These are phyloP conservation scores for Saccopteryx bilineata DNA, from an alignment of 2,113 vertebrate species.

Conservation along the genomic window DNA sequence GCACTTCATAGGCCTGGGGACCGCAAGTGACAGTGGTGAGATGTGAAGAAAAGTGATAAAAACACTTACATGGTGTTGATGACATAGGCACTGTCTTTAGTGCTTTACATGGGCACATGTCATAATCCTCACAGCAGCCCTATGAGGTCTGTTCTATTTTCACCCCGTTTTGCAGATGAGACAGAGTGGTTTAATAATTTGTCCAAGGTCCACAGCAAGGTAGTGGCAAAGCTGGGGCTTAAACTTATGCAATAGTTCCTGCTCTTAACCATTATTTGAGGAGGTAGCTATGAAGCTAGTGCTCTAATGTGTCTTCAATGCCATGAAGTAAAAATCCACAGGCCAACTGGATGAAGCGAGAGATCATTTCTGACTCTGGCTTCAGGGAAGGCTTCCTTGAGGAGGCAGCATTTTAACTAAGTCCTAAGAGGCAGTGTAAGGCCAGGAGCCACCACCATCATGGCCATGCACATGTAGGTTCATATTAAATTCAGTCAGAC, in stretches of 20 bases:
- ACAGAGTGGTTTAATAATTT: not conserved
- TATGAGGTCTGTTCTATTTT: not conserved
- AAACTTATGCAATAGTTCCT: too few relatives aligned
- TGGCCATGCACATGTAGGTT: too few relatives aligned
- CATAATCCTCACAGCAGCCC: not conserved
- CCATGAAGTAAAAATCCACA: not conserved
- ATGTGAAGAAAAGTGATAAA: not conserved
- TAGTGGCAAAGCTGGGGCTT: not conserved
- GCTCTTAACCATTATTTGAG: not conserved
- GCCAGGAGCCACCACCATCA: too few relatives aligned
- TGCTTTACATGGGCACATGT: fast-evolving
- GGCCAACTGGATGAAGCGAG: not conserved
- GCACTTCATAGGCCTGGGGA: not conserved
- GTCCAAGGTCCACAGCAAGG: not conserved
- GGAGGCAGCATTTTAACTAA: not conserved
- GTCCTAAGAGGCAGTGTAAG: not conserved
- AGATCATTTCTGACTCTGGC: not conserved
- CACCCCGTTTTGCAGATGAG: not conserved
- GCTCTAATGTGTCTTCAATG: not conserved
- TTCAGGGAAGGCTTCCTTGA: conserved; percentile 21
- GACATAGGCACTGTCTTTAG: not conserved
- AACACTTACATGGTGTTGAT: not conserved
- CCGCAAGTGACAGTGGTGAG: not conserved
- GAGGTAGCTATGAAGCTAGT: not conserved
- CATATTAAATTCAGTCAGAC: too few relatives aligned